These are phyloP conservation scores for Nemotelus pantherinus DNA, from an alignment of 2,888 invertebrate species.

Conservation along the genomic window DNA sequence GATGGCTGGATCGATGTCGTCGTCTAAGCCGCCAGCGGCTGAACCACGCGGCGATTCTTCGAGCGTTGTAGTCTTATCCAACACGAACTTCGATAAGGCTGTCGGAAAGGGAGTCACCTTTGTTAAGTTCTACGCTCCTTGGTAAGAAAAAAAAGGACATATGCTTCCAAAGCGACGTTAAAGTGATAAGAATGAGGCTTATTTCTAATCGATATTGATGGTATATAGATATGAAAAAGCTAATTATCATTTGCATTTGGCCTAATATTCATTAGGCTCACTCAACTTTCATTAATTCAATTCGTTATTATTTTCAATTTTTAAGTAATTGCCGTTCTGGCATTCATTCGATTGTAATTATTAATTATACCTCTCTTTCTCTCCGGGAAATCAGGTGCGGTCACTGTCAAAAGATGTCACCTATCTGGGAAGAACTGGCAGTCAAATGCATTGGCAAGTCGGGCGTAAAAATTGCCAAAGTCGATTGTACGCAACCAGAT, in stretches of 20 bases:
- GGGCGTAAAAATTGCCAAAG: constrained; percentile 78
- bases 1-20: constrained; percentile 68
- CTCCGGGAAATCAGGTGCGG: constrained; percentile 71
- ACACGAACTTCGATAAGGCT: constrained; percentile 77
- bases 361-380: too few species aligned
- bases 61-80: constrained; percentile 67
- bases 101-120: constrained; percentile 79
- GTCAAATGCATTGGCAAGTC: constrained; percentile 72
- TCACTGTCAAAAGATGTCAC: constrained; percentile 85
- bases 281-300: too few species aligned
- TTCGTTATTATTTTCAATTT: too few species aligned
- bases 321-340: too few species aligned
- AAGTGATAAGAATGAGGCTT: too few species aligned
- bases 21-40: constrained; percentile 54
- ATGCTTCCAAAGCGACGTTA: background rate
- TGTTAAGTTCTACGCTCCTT: constrained; percentile 89
- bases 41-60: constrained; percentile 59
- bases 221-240: too few species aligned
- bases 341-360: too few species aligned
- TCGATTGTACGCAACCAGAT: constrained; percentile 81
- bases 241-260: too few species aligned
- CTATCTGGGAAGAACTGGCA: constrained; percentile 85
- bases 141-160: constrained; percentile 66
- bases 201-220: too few species aligned
- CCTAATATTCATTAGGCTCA: too few species aligned